A percentile compares a stretch with the other conserved stretches of the same genome.
Conservation (phyloP, 37 sponge, comb jelly and placozoan species). For the Chondrilla cf. caribensis region DNA sequence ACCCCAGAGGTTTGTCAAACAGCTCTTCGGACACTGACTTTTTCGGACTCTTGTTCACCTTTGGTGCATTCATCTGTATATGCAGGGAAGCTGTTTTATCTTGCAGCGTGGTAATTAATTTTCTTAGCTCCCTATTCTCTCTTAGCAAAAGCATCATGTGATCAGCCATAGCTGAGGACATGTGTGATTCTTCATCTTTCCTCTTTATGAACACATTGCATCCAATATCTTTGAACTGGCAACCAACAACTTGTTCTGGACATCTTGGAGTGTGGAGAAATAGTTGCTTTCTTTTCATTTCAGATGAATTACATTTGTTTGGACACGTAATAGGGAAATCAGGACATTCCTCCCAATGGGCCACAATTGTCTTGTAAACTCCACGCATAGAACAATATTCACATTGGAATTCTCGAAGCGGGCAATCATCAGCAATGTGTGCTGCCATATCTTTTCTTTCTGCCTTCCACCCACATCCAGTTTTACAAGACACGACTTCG, state of each 20-base stretch:
- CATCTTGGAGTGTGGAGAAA: background rate
- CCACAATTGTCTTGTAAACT: background rate
- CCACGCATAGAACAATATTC: background rate
- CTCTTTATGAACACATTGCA: background rate
- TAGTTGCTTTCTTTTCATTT: background rate
- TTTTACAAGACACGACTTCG: background rate
- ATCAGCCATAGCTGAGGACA: background rate
- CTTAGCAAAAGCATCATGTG: background rate
- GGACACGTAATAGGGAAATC: background rate
- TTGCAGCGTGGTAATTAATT: background rate
- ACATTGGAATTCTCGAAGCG: background rate
- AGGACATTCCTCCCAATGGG: slow-evolving; percentile 1
- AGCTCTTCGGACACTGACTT: too few species aligned
- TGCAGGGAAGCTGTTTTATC: background rate
- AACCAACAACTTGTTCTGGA: background rate
- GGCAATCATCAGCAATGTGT: background rate
- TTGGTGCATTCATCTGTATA: background rate
- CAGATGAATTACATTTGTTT: background rate
- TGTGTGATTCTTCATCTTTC: background rate
- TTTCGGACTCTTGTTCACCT: too few species aligned
- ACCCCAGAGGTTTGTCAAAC: too few species aligned
- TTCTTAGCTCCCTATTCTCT: background rate
- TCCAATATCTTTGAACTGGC: background rate
- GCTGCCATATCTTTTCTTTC: background rate
- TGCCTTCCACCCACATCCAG: background rate